Evolutionary conservation across 2,888 invertebrate species (phyloP), one percentile per base, ranked within the genome.

Genomic region (Halocaridina rubra): DNA sequence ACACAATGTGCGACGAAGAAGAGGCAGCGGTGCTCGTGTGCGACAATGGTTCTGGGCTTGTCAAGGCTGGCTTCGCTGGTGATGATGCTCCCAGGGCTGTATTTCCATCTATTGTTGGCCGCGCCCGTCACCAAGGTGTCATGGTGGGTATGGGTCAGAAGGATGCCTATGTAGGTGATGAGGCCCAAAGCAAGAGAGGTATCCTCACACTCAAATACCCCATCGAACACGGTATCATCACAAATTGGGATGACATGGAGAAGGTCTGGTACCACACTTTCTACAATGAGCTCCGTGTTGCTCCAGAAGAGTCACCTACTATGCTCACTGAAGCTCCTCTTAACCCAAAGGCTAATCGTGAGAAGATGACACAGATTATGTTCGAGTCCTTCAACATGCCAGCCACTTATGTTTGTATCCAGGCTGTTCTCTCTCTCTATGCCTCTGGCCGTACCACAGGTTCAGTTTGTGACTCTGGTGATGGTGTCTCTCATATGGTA

Each of bases 181-280:
- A n/a, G n/a, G n/a, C n/a, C n/a, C n/a, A n/a, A n/a, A n/a, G n/a
- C n/a, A n/a, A n/a, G n/a, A n/a, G n/a, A 89, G 92, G 92, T 90
- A 91, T 92, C 90, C 91, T 93, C 71, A 92, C 92, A 84, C 90
- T 93, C 82, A 92, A 92, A 88, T 92, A 92, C 90, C 92, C 92
- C 87, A 92, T 92, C 89, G 92, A 92, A 89, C 92, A 92, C 90
- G 92, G 92, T 87, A 92, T 90, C 89, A 91, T 92, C 89, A 98
- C 97, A 92, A 97, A 98, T 94, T 98, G 98, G 98, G 97, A 98
- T 91, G 97, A 97, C 91, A 98, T 98, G 98, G 98, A 98, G 93
- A 97, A 98, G 92, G 98, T 98, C 93, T 98, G 98, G 98, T 97
- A 98, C 92, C 98, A 98, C 93, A 97, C 98, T 91, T 98, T 98